Evolutionary conservation across 2,797 vertebrate species (phyloP), one percentile per base, ranked within the genome.

Genomic region (Lateolabrax maculatus): DNA sequence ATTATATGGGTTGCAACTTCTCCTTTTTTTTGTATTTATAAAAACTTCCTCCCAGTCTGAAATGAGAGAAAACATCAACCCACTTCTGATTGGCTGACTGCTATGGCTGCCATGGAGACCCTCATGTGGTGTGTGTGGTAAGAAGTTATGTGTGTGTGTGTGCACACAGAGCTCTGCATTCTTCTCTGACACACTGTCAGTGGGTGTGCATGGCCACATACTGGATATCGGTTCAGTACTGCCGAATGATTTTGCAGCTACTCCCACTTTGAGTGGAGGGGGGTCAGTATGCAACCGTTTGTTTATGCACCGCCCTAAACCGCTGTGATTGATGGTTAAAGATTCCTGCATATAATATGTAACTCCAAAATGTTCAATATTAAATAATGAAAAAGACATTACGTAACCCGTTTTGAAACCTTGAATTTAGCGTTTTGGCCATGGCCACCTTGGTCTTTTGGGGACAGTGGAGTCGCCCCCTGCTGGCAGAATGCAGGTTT

Each of bases 71-170:
- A 80, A 25, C 68, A 62, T 34, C 31, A 72, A 7, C 34, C 43
- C 13, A 34, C 56, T 31, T 69, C 37, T 79, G 79, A 87, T 86
- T 86, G 83, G 84, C 79, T 82, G 52, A 66, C 57, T 71, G 52
- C 25, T 27, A 18, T 25, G 62, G 86, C 72, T 90, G 84, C 88
- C 77, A 90, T 89, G 83, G 87, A 86, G 75, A 90, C 83, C 64
- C 39, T 21, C 9, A 6, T 64, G 61, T 66, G 58, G 62, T 75
- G 55, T 53, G 39, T 55, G 37, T 79, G 79, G 56, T 67, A 34
- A 71, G 51, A 29, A 57, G 37, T 4, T 7, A 48, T 62, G 39
- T 36, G 53, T 68, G 60, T 69, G 71, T 62, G 49, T 74, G 31
- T 29, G 39, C 9, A 6, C 41, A 29, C 31, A 53, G 63, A 77